Conservation (phyloP, 2,113 vertebrate species). For the Myiopsitta monachus region DNA sequence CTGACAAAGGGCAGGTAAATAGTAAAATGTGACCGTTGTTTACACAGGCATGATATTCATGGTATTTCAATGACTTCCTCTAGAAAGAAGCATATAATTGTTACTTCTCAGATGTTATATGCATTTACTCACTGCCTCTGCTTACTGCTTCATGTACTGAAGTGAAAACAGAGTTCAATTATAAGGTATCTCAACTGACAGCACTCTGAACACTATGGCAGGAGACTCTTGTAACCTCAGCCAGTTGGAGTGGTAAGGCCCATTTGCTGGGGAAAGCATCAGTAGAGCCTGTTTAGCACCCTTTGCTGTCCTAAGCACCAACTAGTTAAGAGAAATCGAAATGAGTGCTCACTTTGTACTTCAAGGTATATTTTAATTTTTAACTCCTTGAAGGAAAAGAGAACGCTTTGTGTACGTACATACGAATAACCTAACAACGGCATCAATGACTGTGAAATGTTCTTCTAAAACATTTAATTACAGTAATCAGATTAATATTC, state of each 20-base stretch:
- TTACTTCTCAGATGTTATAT: not conserved
- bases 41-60: not conserved
- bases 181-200: not conserved
- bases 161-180: not conserved
- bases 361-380: not conserved
- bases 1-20: not conserved
- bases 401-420: accelerated
- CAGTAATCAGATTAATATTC: not conserved
- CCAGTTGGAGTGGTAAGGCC: not conserved
- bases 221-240: not conserved
- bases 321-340: not conserved
- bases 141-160: not conserved
- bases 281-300: not conserved
- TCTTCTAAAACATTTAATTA: not conserved
- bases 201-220: not conserved
- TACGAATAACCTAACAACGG: not conserved
- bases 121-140: not conserved
- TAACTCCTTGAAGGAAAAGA: not conserved
- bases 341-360: not conserved
- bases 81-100: not conserved
- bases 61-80: not conserved
- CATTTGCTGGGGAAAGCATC: not conserved
- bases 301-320: not conserved
- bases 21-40: not conserved
- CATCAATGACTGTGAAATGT: not conserved